These are phyloP conservation scores for Caenorhabditis briggsae DNA, from an alignment of 1,140 invertebrate genomes.

Conservation along the genomic window DNA sequence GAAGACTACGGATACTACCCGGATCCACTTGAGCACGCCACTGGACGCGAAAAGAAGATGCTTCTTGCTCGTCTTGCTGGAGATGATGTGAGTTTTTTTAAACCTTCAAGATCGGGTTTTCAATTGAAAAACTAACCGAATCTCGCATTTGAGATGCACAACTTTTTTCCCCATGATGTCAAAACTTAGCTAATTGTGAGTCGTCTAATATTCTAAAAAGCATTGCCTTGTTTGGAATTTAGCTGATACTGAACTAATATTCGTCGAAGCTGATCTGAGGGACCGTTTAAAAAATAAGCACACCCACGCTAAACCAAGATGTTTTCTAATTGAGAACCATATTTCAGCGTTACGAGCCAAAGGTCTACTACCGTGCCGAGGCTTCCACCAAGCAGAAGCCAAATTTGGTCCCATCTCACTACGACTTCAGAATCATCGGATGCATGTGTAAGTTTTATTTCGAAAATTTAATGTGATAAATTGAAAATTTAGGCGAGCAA, in stretches of 20 bases:
- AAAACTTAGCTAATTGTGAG: conserved; percentile 48
- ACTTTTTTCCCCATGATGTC: conserved; percentile 12
- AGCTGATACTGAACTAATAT: conserved; percentile 3
- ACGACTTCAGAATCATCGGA: conserved; percentile 89
- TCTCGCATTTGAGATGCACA: no score
- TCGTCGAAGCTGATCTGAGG: conserved; percentile 51
- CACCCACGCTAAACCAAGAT: no score
- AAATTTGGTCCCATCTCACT: conserved; percentile 89
- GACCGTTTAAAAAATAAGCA: not conserved
- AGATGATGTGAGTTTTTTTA: conserved; percentile 81
- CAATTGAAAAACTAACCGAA: no score
- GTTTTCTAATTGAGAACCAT: conserved; percentile 22
- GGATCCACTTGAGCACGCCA: conserved; percentile 91
- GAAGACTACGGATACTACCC: conserved; percentile 79
- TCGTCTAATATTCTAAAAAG: not conserved
- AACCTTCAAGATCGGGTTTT: not conserved
- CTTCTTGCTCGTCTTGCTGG: conserved; percentile 87
- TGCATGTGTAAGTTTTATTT: conserved; percentile 85
- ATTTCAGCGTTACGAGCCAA: conserved; percentile 76
- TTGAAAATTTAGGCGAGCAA: conserved; percentile 83
- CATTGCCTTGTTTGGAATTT: not conserved
- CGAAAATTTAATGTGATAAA: not conserved
- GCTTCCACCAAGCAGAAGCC: conserved; percentile 87
- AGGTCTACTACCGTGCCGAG: conserved; percentile 80
- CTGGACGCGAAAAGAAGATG: conserved; percentile 91